Evolutionary conservation across 2,113 vertebrate species (phyloP).

Genomic region (Corythornis cristatus): DNA sequence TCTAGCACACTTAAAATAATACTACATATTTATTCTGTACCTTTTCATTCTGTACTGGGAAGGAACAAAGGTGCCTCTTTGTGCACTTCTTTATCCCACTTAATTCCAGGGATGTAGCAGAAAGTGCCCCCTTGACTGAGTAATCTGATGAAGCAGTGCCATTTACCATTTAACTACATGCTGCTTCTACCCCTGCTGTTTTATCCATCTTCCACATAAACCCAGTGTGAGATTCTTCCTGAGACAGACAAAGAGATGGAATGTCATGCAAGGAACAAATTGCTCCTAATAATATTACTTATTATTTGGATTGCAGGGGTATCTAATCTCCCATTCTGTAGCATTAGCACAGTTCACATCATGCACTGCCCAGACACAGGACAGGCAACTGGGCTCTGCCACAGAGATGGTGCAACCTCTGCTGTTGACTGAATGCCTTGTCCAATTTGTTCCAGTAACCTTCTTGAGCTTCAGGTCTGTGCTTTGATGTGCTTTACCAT

Average conservation of each 20-base stretch:
- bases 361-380: fast-evolving
- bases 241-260: not conserved
- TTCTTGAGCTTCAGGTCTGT: not conserved
- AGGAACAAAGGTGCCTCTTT: not conserved
- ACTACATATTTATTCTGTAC: not conserved
- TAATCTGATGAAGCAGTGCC: not conserved
- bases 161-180: not conserved
- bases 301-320: not conserved
- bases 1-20: not conserved
- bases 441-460: not conserved
- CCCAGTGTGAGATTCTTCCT: not conserved
- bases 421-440: not conserved
- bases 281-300: not conserved
- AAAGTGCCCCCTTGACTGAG: not conserved
- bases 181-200: not conserved
- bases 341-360: not conserved
- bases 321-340: not conserved
- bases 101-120: not conserved
- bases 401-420: fast-evolving
- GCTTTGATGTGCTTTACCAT: not conserved
- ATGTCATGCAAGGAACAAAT: not conserved
- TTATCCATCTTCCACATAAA: not conserved
- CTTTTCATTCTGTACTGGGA: not conserved
- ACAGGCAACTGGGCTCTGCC: not conserved
- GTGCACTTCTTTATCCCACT: not conserved